These are phyloP conservation scores for Colossoma macropomum DNA, from an alignment of 2,113 vertebrate species.

Conservation along the genomic window DNA sequence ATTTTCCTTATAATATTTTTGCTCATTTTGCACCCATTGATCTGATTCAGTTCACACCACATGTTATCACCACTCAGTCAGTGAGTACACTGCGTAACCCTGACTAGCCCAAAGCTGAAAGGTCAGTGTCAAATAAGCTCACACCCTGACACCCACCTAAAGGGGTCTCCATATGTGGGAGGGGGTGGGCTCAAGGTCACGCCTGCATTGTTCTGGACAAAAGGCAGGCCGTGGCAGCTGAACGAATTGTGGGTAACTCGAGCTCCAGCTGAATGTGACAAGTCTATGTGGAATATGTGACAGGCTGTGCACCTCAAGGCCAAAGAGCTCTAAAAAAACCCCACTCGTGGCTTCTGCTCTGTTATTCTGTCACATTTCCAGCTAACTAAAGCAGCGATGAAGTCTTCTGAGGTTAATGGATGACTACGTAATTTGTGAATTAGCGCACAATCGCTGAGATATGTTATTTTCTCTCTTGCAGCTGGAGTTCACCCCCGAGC, in stretches of 20 bases:
- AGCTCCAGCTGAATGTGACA: constrained; percentile 36
- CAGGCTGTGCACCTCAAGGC: background rate
- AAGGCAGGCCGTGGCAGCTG: constrained; percentile 36
- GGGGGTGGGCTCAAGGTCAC: constrained; percentile 64
- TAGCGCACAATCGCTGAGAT: too few species aligned
- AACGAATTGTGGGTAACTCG: constrained; percentile 58
- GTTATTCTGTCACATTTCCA: background rate
- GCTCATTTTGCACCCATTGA: too few species aligned
- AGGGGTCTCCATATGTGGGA: constrained; percentile 13
- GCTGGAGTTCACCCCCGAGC: constrained; percentile 86
- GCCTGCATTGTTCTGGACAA: constrained; percentile 27
- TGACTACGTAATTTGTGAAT: background rate
- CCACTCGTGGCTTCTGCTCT: background rate
- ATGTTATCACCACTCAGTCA: background rate
- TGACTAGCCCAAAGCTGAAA: background rate
- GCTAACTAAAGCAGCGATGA: too few species aligned
- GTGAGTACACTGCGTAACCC: background rate
- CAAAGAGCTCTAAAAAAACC: background rate
- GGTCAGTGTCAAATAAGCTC: background rate
- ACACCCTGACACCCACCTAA: background rate
- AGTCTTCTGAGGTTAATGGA: background rate
- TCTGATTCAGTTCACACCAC: background rate
- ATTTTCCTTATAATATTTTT: too few species aligned
- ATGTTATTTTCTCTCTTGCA: constrained; percentile 64
- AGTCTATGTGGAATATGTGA: background rate